Conservation (phyloP, 2,797 vertebrate genomes). For the Cynopterus sphinx region DNA sequence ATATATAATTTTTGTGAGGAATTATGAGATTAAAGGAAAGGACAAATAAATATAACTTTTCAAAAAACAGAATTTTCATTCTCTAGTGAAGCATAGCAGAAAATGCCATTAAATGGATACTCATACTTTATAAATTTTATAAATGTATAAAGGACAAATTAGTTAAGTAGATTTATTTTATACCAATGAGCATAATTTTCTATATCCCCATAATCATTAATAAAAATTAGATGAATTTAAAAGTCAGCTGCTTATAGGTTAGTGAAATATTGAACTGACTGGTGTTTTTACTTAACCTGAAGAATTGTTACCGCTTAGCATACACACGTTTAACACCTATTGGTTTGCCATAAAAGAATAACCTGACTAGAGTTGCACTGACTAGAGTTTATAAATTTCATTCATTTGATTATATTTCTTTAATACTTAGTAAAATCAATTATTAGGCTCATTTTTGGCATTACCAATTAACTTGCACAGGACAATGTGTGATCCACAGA, state of each 20-base stretch:
- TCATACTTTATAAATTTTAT: constrained; percentile 71
- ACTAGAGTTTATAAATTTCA: constrained; percentile 75
- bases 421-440: constrained; percentile 68
- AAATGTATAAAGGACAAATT: constrained; percentile 51
- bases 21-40: constrained; percentile 76
- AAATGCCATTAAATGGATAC: constrained; percentile 70
- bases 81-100: constrained; percentile 65
- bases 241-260: constrained; percentile 76
- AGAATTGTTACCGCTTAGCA: constrained; percentile 78
- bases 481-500: not conserved
- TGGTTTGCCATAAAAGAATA: constrained; percentile 71
- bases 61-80: constrained; percentile 79
- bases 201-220: constrained; percentile 76
- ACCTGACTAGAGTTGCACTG: constrained; percentile 59
- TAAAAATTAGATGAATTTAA: constrained; percentile 81
- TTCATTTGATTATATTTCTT: constrained; percentile 79
- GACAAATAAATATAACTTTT: constrained; percentile 74
- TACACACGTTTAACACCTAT: constrained; percentile 71
- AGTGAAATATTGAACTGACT: constrained; percentile 80
- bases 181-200: constrained; percentile 75
- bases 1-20: constrained; percentile 15
- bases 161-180: constrained; percentile 58
- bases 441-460: constrained; percentile 72
- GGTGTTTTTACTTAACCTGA: constrained; percentile 81
- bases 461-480: constrained; percentile 73